A percentile compares a stretch with the other conserved stretches of the same genome.
Evolutionary conservation across 2,888 invertebrate species (phyloP).

Genomic region (Harpalus rubripes): DNA sequence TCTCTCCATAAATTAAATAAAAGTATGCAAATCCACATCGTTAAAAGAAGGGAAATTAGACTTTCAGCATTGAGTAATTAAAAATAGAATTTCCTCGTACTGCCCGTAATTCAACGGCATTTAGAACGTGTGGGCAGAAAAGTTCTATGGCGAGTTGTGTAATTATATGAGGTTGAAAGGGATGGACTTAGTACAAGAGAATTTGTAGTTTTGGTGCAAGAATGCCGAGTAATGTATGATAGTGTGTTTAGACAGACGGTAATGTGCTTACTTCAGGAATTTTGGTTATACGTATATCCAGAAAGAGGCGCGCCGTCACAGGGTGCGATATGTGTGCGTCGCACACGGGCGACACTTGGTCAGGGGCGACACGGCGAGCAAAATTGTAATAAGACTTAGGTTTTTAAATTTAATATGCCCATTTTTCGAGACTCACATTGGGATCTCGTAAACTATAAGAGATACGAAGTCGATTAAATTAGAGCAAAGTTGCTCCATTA

Average conservation of each 20-base stretch:
- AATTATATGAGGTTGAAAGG: constrained; percentile 34
- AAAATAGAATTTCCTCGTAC: background rate
- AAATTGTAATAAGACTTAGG: too few species aligned
- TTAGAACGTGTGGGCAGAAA: background rate
- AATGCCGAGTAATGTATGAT: constrained; percentile 17
- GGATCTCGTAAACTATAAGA: too few species aligned
- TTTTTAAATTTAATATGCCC: too few species aligned
- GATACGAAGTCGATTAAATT: too few species aligned
- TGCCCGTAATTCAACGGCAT: constrained; percentile 4
- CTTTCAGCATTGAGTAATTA: background rate
- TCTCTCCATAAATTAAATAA: constrained; percentile 16
- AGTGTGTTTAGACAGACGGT: background rate
- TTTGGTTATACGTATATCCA: too few species aligned
- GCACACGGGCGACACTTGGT: too few species aligned
- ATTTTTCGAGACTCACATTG: too few species aligned
- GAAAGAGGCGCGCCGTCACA: too few species aligned
- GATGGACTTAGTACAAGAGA: background rate
- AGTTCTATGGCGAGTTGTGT: constrained; percentile 20
- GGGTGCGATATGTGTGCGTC: too few species aligned
- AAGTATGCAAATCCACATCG: background rate
- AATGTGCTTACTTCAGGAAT: constrained; percentile 16
- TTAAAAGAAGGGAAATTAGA: constrained; percentile 13
- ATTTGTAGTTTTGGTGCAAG: constrained; percentile 15
- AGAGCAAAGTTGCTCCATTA: too few species aligned
- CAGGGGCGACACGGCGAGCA: too few species aligned